Evolutionary conservation across 2,113 vertebrate genomes (phyloP), one percentile per base, ranked within the genome.

Genomic region (Passerina amoena): DNA sequence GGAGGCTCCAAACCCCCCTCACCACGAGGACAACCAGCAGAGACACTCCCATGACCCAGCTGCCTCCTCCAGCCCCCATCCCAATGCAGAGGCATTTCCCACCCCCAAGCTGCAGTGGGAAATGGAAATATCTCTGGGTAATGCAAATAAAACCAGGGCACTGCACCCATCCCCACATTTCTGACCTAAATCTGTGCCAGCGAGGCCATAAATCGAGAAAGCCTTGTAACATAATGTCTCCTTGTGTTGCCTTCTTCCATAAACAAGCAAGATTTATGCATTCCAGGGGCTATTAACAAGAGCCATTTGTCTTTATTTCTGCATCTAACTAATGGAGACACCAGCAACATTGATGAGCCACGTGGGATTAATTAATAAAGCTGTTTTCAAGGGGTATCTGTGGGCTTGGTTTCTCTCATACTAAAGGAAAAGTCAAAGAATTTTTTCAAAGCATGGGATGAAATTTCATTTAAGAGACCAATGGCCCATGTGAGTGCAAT

Each of bases 301-400:
- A 72, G 86, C 66, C 56, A 92, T 97, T 97, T 92, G 87, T 98
- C 97, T 97, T 95, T 92, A 96, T 97, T 97, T 96, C 97, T 93
- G 82, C 77, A 21, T 25, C 8, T 77, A 90, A 97, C 91, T 96
- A 94, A 97, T 72, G 38, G 91, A 97, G 86, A 75, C 64, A 68
- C 80, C 78, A 95, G 91, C 94, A 84, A 37, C 68, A 90, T 38
- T 85, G 86, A 96, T 37, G 59, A 90, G 93, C 68, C 96, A 95
- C 25, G 0, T 83, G 94, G 95, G 97, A 97, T 97, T 98, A 97
- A 98, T 97, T 94, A 97, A 85, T 69, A 95, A 93, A 84, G 83
- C 92, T 45, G 3, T 96, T 97, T 94, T 71, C 72, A 24, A 79
- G 90, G 94, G 81, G 48, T 60, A 38, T 89, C 94, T 84, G 50